Percentiles rank a stretch among this genome's conserved stretches.
Conservation (phyloP, 2,888 invertebrate genomes). For the Clepsis dumicolana region DNA sequence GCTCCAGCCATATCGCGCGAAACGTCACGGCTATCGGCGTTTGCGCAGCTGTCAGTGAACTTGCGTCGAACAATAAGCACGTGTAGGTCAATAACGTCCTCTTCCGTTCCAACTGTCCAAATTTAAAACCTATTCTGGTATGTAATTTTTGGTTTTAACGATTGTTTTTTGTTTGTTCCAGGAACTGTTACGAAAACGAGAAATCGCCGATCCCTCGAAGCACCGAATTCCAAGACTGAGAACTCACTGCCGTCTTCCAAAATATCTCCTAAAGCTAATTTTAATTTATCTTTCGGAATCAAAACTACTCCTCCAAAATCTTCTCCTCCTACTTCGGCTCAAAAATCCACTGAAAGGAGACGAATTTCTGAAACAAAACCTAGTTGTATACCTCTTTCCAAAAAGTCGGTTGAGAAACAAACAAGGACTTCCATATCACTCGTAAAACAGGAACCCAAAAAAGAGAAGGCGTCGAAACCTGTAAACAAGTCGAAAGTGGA, state of each 20-base stretch:
- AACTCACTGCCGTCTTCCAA: conserved; percentile 81
- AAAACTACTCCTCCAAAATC: conserved; percentile 70
- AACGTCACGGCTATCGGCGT: conserved; percentile 67
- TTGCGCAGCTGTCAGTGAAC: conserved; percentile 74
- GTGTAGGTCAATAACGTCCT: conserved; percentile 70
- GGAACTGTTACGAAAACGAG: conserved; percentile 72
- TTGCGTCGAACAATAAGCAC: conserved; percentile 71
- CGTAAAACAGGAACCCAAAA: conserved; percentile 70
- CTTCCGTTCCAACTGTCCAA: conserved; percentile 56
- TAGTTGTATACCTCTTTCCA: conserved; percentile 79
- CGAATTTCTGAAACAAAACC: conserved; percentile 75
- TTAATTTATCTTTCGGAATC: conserved; percentile 72
- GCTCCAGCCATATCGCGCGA: conserved; percentile 66
- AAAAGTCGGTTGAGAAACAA: conserved; percentile 69
- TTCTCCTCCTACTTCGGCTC: conserved; percentile 56
- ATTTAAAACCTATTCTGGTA: background rate
- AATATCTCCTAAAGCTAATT: conserved; percentile 76
- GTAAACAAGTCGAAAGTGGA: conserved; percentile 70
- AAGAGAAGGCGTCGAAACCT: conserved; percentile 60
- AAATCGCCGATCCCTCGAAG: conserved; percentile 74
- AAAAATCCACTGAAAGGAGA: conserved; percentile 70
- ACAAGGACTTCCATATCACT: conserved; percentile 69
- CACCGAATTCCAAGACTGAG: conserved; percentile 78
- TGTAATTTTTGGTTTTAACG: conserved; percentile 3
- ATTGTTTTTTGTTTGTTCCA: conserved; percentile 68